Evolutionary conservation across 2,888 invertebrate genomes (phyloP), one percentile per base, ranked within the genome.

Genomic region (Ptychoptera albimana): DNA sequence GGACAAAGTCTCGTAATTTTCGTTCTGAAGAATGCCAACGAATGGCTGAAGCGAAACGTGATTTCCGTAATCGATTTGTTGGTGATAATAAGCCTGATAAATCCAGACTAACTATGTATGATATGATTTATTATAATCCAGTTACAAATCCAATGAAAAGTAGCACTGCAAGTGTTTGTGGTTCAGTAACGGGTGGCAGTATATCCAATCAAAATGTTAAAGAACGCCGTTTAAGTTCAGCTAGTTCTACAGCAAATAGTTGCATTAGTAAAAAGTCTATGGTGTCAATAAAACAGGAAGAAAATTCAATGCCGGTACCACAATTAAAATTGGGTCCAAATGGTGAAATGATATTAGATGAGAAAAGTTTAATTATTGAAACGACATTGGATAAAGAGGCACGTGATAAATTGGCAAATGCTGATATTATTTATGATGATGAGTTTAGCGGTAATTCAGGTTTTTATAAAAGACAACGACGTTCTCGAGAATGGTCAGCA

Each of bases 111-210:
- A 91, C 84, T 39, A 92, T 94, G 89, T 82, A 84, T 52, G 92
- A 93, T 65, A 74, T 92, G 43, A 88, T 93, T 55, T 88, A 82
- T 66, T 92, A 87, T 66, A 93, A 93, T 67, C 92, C 92, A 5
- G 61, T 69, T 2, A 71, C 74, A 10, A 84, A 83, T 64, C 84
- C 84, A 4, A 82, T 87, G 71, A 70, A 73, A 70, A 61, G 50
- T 48, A 49, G 50, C 31, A 31, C 44, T 13, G 41, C 64, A 2
- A 60, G 60, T n/a, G 65, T 34, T 8, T 42, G 45, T 5, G 39
- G 48, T 35, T 23, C 14, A 38, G 49, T 23, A 30, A 35, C 8
- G 34, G 15, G 45, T 6, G 39, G 43, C 42, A 37, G 39, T 41
- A 30, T 15, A 16, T 35, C 37, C 10, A 30, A 23, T 29, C 23